These are phyloP conservation scores for Laterallus jamaicensis DNA, from an alignment of 2,113 vertebrate species.

Conservation along the genomic window DNA sequence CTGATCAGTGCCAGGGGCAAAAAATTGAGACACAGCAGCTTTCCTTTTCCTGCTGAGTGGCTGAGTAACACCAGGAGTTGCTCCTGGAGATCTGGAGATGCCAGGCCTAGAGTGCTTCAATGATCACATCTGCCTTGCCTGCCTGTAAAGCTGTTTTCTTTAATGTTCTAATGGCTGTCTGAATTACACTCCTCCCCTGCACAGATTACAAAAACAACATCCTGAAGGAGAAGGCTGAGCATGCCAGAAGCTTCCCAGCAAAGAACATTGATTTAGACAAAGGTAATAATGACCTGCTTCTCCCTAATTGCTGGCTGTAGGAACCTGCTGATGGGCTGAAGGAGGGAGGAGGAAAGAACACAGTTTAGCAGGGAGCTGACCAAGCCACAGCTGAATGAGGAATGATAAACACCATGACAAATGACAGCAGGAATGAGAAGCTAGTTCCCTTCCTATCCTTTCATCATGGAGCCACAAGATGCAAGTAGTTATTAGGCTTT, in stretches of 20 bases:
- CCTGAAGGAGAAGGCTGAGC: constrained; percentile 85
- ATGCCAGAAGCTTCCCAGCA: constrained; percentile 74
- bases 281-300: constrained; percentile 76
- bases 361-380: background rate
- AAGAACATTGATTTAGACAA: constrained; percentile 91
- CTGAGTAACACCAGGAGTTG: background rate
- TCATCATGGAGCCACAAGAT: constrained; percentile 47
- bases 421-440: constrained; percentile 12
- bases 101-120: background rate
- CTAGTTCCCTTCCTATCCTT: background rate
- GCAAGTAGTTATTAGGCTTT: constrained; percentile 28
- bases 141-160: background rate
- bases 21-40: background rate
- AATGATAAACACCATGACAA: background rate
- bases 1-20: background rate
- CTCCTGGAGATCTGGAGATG: background rate
- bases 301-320: constrained; percentile 18
- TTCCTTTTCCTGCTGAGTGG: background rate
- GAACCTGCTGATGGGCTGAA: background rate
- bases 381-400: background rate
- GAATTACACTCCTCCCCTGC: background rate
- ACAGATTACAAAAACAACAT: constrained; percentile 97
- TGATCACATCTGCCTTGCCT: background rate
- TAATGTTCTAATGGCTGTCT: background rate
- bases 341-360: background rate